Evolutionary conservation across 2,113 vertebrate genomes (phyloP).

Genomic region (Dasyurus viverrinus): DNA sequence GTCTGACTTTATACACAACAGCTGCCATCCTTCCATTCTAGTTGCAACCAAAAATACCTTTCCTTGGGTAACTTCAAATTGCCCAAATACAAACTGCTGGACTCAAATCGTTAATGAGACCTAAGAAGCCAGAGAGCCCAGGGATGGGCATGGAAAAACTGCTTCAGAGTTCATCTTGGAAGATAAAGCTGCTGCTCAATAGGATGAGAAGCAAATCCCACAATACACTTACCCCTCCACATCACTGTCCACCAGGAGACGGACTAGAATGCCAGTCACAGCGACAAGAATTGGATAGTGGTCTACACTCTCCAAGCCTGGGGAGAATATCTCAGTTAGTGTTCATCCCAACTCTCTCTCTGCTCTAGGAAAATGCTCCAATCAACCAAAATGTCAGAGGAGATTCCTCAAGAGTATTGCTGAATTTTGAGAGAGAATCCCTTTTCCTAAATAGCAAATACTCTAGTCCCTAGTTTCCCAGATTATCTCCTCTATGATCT

Average conservation of each 20-base stretch:
- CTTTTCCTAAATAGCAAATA: neutral
- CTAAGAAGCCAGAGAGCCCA: neutral
- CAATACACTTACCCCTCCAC: constrained; percentile 89
- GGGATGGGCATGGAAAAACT: neutral
- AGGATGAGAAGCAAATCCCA: neutral
- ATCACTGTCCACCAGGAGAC: constrained; percentile 92
- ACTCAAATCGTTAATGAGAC: neutral
- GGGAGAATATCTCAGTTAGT: neutral
- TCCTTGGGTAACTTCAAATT: neutral
- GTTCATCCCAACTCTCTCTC: neutral
- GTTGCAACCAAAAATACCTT: neutral
- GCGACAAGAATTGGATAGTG: constrained; percentile 99
- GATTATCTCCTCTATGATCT: neutral
- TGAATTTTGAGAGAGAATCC: neutral
- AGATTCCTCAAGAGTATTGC: neutral
- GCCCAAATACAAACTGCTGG: neutral
- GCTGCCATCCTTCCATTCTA: neutral
- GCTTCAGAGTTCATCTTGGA: neutral
- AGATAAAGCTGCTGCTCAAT: neutral
- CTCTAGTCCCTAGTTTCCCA: neutral
- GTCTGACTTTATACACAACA: neutral
- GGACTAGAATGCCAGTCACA: constrained; percentile 96
- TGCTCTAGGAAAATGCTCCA: constrained; percentile 6
- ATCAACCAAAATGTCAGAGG: accelerated
- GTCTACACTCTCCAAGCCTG: constrained; percentile 97